Conservation (phyloP, 1,140 invertebrate genomes). For the Leptestheria dahalacensis region DNA sequence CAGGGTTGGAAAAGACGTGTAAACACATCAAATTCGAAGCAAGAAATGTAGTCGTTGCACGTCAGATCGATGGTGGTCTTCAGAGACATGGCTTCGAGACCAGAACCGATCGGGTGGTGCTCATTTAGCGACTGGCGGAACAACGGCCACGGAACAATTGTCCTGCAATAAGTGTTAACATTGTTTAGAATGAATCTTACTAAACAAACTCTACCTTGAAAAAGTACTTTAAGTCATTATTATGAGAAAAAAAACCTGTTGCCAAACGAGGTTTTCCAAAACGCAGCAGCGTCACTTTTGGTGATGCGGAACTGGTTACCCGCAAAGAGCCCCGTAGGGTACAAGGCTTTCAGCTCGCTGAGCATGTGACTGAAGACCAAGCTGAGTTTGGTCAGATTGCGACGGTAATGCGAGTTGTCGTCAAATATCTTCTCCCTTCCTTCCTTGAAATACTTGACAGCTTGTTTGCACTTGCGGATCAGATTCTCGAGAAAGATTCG, state of each 20-base stretch:
- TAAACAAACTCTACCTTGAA: too few relatives aligned
- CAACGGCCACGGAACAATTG: slow-evolving; percentile 91
- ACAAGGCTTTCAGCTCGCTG: slow-evolving; percentile 94
- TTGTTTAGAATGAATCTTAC: too few relatives aligned
- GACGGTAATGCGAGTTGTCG: slow-evolving; percentile 83
- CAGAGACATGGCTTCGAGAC: slow-evolving; percentile 91
- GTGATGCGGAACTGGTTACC: slow-evolving; percentile 97
- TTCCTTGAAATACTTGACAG: slow-evolving; percentile 95
- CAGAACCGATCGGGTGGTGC: slow-evolving; percentile 87
- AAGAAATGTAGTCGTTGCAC: slow-evolving; percentile 98
- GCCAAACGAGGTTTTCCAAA: slow-evolving; percentile 91
- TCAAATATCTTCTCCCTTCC: slow-evolving; percentile 98
- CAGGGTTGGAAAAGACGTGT: slow-evolving; percentile 98
- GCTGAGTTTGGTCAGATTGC: slow-evolving; percentile 94
- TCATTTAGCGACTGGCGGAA: slow-evolving; percentile 87
- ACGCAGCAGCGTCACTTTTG: slow-evolving; percentile 96
- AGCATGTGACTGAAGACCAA: slow-evolving; percentile 99
- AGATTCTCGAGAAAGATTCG: slow-evolving; percentile 96
- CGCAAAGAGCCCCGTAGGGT: slow-evolving; percentile 86
- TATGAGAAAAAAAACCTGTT: slow-evolving; percentile 54
- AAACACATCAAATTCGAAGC: slow-evolving; percentile 99
- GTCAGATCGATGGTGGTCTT: slow-evolving; percentile 99
- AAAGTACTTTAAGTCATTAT: neutral
- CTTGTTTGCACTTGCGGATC: slow-evolving; percentile 95
- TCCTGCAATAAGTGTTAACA: slow-evolving; percentile 51